Evolutionary conservation across 2,888 invertebrate species (phyloP), one percentile per base, ranked within the genome.

Genomic region (Drosophila limbata): DNA sequence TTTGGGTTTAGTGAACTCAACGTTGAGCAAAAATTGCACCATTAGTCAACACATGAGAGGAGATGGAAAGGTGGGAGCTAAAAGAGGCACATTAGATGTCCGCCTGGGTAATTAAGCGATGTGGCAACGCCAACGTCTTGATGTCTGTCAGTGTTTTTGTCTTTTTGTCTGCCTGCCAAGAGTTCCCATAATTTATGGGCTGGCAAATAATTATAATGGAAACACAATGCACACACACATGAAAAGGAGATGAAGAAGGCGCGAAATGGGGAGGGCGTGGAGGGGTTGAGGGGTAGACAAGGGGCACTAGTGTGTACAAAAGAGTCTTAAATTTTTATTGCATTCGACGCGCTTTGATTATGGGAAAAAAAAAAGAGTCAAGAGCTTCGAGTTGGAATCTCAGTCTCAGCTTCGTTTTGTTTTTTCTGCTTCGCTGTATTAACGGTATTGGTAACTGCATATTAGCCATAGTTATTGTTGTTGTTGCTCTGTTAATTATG

Each of bases 241-340:
- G 48, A 48, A 28, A 45, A 17, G n/a, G 1, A 21, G 42, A 4
- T 4, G 45, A 4, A 10, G n/a, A 28, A 28, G 8, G 8, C 17
- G n/a, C 1, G 13, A 31, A 1, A 9, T 3, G n/a, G 35, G 4
- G 11, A 25, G 8, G n/a, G 48, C 28, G 8, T 1, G 17, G 35
- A 3, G n/a, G 15, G 8, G n/a, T n/a, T n/a, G 51, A 28, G 9
- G 11, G 15, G n/a, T n/a, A n/a, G n/a, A n/a, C n/a, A n/a, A n/a
- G n/a, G 39, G 8, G 13, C 5, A 42, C 8, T 1, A 15, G 52
- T 51, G 47, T 63, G 59, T 74, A 85, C 87, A 88, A 85, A 85
- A 85, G 78, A 77, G 87, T 79, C 82, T 85, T 88, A 88, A 85
- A 74, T 86, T 87, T 87, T 78, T 86, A 84, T 84, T 77, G 88